Percentiles rank a stretch among this genome's conserved stretches.
These are phyloP conservation scores for Thecophora atra DNA, from an alignment of 2,888 invertebrate genomes.

Conservation along the genomic window DNA sequence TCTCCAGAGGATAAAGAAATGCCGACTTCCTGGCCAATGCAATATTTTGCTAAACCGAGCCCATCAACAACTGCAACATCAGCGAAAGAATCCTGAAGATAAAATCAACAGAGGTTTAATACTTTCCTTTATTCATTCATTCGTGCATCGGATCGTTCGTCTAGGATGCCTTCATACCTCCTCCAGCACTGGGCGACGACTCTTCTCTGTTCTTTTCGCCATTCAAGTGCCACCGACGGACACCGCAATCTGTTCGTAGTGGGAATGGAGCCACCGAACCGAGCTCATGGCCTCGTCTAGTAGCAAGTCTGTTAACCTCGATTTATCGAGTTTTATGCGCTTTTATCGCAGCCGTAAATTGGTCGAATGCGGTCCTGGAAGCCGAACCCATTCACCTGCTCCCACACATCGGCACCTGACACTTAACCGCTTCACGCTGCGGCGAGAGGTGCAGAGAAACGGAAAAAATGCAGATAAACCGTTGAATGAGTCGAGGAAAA, in stretches of 20 bases:
- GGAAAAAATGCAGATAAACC: neutral
- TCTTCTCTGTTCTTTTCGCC: neutral
- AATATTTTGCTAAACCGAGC: slow-evolving; percentile 1
- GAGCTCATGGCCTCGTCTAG: neutral
- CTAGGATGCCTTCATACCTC: neutral
- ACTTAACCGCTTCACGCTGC: too few relatives aligned
- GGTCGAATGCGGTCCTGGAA: neutral
- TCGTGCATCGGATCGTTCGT: neutral
- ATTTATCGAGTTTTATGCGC: slow-evolving; percentile 1
- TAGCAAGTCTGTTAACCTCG: neutral
- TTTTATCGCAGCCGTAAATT: slow-evolving; percentile 8
- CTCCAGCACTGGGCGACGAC: neutral
- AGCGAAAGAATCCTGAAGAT: neutral
- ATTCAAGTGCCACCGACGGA: neutral
- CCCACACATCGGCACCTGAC: neutral
- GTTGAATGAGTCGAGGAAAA: neutral
- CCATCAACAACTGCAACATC: neutral
- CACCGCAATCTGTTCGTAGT: neutral
- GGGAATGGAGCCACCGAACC: neutral
- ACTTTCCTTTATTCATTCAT: neutral
- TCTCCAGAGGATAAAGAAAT: neutral
- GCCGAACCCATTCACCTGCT: neutral
- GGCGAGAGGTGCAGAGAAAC: neutral
- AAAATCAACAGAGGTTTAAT: neutral
- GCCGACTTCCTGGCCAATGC: too few relatives aligned